phyloP scores from a whole-genome alignment of 2,888 invertebrate species.

The Eurois occulta region DNA sequence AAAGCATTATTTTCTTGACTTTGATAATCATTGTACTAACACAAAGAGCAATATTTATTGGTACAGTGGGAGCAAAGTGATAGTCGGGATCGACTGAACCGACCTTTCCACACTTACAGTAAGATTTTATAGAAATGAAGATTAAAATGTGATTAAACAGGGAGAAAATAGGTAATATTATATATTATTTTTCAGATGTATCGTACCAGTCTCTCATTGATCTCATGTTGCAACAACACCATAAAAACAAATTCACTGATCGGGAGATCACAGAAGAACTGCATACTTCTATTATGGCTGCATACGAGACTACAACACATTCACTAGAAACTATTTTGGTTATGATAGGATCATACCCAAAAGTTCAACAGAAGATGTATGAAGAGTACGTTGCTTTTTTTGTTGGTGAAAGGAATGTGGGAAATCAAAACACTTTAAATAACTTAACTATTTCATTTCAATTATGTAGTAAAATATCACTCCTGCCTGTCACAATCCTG shows the following conservation, averaged over 20 bases:
- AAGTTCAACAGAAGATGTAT: constrained; percentile 15
- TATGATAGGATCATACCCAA: constrained; percentile 22
- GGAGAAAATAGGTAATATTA: too few species aligned
- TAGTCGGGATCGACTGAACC: neutral
- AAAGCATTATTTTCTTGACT: neutral
- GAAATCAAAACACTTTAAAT: too few species aligned
- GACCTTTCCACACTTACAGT: neutral
- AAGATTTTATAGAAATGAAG: neutral
- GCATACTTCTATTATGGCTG: constrained; percentile 3
- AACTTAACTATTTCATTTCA: too few species aligned
- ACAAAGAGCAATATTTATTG: neutral
- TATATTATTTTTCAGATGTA: neutral
- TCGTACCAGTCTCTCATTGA: neutral
- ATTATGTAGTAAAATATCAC: too few species aligned
- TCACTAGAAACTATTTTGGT: neutral
- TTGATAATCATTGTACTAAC: neutral
- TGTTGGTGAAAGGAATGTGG: neutral
- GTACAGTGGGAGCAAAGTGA: neutral
- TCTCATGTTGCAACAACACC: neutral
- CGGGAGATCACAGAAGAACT: constrained; percentile 25
- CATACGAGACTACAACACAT: neutral
- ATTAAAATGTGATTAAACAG: too few species aligned
- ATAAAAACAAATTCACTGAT: constrained; percentile 3
- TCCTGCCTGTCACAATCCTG: too few species aligned
- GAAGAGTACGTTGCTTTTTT: neutral